These are phyloP conservation scores for Henricia sp. DNA, from an alignment of 53 echinoderm and acorn worm species.

Conservation along the genomic window DNA sequence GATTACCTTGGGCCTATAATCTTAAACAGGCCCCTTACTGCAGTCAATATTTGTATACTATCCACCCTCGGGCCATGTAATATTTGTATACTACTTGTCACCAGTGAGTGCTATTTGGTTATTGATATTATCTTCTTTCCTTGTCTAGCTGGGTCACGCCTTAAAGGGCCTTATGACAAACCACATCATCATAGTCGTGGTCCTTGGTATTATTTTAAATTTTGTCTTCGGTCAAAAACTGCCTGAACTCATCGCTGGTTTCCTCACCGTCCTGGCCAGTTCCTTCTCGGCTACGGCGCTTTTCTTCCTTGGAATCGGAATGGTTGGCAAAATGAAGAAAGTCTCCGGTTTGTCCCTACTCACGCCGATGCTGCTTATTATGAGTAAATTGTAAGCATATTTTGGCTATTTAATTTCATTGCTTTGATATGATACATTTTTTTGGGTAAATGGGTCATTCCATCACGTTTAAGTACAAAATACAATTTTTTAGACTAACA, in stretches of 20 bases:
- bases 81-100: background rate
- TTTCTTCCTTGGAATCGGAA: constrained; percentile 78
- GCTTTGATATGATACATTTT: background rate
- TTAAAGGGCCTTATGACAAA: constrained; percentile 75
- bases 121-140: background rate
- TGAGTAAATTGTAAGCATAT: constrained; percentile 85
- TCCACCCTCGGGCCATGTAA: background rate
- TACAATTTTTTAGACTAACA: background rate
- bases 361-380: constrained; percentile 72
- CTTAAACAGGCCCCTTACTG: too few relatives aligned
- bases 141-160: constrained; percentile 21
- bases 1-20: too few relatives aligned
- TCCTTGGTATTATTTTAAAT: constrained; percentile 74
- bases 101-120: background rate
- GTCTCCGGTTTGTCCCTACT: constrained; percentile 65
- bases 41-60: too few relatives aligned
- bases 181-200: constrained; percentile 73
- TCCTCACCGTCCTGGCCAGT: constrained; percentile 68
- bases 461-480: background rate
- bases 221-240: constrained; percentile 63
- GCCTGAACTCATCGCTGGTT: constrained; percentile 56
- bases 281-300: constrained; percentile 87
- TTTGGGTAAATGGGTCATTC: too few relatives aligned
- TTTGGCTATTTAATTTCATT: background rate
- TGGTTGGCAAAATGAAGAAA: constrained; percentile 83